These are phyloP conservation scores for Phymastichus coffea DNA, from an alignment of 1,140 invertebrate species.

Conservation along the genomic window DNA sequence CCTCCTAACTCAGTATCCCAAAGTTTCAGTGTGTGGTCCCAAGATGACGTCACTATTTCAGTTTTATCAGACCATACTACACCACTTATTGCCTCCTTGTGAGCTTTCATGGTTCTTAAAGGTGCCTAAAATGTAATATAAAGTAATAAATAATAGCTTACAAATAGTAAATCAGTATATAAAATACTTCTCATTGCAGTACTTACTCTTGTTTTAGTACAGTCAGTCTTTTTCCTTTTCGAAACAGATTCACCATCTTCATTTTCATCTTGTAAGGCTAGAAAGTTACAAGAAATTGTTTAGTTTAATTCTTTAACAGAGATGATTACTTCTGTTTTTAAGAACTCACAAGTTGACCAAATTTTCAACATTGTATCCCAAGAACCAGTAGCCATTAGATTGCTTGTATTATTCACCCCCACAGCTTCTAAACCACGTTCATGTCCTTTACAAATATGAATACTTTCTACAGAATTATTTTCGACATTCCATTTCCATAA, in stretches of 20 bases:
- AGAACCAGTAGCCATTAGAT: conserved; percentile 82
- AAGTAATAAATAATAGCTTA: background rate
- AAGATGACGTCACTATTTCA: conserved; percentile 81
- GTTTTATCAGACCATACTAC: conserved; percentile 78
- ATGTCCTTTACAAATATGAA: conserved; percentile 83
- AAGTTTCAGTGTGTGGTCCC: conserved; percentile 93
- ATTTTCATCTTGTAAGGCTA: conserved; percentile 44
- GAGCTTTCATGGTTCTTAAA: conserved; percentile 84
- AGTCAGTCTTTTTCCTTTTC: conserved; percentile 54
- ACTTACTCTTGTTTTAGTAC: conserved; percentile 47
- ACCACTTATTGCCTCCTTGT: conserved; percentile 85
- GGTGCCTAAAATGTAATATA: conserved; percentile 66
- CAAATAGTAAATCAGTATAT: conserved; percentile 4
- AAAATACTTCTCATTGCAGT: conserved; percentile 9
- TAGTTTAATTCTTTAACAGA: too few species aligned
- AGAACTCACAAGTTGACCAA: conserved; percentile 69
- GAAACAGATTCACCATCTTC: conserved; percentile 54
- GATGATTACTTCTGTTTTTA: background rate
- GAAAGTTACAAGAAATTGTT: background rate
- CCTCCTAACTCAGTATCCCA: conserved; percentile 91
- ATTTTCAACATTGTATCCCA: conserved; percentile 86
- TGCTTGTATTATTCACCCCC: conserved; percentile 65
- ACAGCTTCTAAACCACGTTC: conserved; percentile 86
- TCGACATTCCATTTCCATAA: conserved; percentile 86
- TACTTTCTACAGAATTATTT: conserved; percentile 76